Evolutionary conservation across 2,888 invertebrate genomes (phyloP).

Genomic region (Panorpa germanica): DNA sequence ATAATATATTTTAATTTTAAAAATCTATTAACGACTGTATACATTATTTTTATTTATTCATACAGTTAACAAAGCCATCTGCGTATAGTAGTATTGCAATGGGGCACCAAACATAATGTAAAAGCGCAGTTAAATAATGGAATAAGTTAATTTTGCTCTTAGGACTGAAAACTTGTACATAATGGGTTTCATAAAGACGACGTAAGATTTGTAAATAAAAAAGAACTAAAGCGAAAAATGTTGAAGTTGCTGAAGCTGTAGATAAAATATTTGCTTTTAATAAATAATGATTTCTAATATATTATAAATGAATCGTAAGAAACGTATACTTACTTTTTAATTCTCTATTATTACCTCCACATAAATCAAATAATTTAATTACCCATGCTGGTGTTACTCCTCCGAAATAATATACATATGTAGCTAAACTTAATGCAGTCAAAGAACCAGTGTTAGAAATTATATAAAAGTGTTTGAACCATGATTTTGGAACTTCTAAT

Average conservation of each 20-base stretch:
- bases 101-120: conserved; percentile 57
- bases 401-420: conserved; percentile 29
- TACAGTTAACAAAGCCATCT: conserved; percentile 36
- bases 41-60: no score
- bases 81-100: conserved; percentile 49
- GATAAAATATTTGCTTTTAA: no score
- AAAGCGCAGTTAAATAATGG: conserved; percentile 57
- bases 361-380: conserved; percentile 20
- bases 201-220: conserved; percentile 49
- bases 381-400: conserved; percentile 26
- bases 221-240: conserved; percentile 37
- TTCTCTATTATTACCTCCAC: conserved; percentile 22
- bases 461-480: conserved; percentile 65
- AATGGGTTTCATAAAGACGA: conserved; percentile 65
- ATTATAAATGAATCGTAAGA: conserved; percentile 17
- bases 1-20: background rate
- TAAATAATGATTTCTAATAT: conserved; percentile 5
- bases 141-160: conserved; percentile 56
- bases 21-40: background rate
- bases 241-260: conserved; percentile 37
- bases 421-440: conserved; percentile 27
- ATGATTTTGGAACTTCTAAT: conserved; percentile 56
- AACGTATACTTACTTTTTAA: conserved; percentile 13
- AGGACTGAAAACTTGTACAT: conserved; percentile 60
- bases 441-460: conserved; percentile 40